Evolutionary conservation across 2,797 vertebrate species (phyloP), one percentile per base, ranked within the genome.

Genomic region (Hydrocynus forskahlii): DNA sequence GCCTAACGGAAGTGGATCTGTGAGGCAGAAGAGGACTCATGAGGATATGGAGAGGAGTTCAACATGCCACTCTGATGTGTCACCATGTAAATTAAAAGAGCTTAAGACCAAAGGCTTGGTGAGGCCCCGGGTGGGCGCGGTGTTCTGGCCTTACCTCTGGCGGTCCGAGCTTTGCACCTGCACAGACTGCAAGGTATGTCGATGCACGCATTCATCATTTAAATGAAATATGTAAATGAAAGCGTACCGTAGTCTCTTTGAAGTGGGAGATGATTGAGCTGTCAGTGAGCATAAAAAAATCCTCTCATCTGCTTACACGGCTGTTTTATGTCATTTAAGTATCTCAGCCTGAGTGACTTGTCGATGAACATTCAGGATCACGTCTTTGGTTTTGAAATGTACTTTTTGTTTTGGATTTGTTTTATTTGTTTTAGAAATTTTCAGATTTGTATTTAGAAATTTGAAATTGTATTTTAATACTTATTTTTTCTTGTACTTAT

Each of bases 101-200:
- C 93, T 97, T 86, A 90, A 93, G 87, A 89, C 81, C 23, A 92
- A 85, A 70, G 90, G 72, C 0, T 85, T 69, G 68, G 54, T 92
- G 5, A 92, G 91, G 90, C 80, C 10, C 12, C 92, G 90, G 62
- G 90, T 91, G 62, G 93, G 93, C 55, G 96, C 97, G 0, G 96
- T 96, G 84, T 99, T 97, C 88, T 99, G 97, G 97, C 96, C 97
- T 1, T 93, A 90, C 1, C 92, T 92, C 86, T 99, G 97, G 97
- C 95, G 97, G 45, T 91, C 93, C 72, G 91, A 96, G 84, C 88
- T 99, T n/a, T 99, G 97, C 88, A 94, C 93, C 83, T 99, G 97
- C 90, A 90, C 89, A 60, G 92, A 89, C 86, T 99, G 98, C 79
- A 92, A 95, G 97, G 97, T 97, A 90, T 84, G 90, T 17, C 62